Evolutionary conservation across 2,888 invertebrate genomes (phyloP).

Genomic region (Platerodrilus igneus): DNA sequence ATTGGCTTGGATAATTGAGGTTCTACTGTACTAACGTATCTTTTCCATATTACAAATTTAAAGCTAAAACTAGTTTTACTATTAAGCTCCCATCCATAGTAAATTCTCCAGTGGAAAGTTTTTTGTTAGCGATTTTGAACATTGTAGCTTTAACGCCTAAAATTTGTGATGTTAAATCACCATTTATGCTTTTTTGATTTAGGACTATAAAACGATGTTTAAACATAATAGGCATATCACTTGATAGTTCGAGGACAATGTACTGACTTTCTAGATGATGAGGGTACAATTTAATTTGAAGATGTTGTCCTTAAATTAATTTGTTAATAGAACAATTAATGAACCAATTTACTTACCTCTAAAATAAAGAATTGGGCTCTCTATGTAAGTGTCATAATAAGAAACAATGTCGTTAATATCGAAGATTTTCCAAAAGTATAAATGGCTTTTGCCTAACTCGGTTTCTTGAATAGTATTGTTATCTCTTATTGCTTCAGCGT

Average conservation of each 20-base stretch:
- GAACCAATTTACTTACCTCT: slow-evolving; percentile 20
- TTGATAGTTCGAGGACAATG: slow-evolving; percentile 34
- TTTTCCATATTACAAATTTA: too few relatives aligned
- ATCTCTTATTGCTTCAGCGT: slow-evolving; percentile 33
- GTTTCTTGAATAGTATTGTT: slow-evolving; percentile 37
- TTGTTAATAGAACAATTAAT: slow-evolving; percentile 1
- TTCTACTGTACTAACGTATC: too few relatives aligned
- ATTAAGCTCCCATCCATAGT: slow-evolving; percentile 49
- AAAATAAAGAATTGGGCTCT: slow-evolving; percentile 31
- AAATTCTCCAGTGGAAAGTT: slow-evolving; percentile 48
- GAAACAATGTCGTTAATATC: slow-evolving; percentile 33
- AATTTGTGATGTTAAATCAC: slow-evolving; percentile 34
- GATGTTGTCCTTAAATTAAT: slow-evolving; percentile 36
- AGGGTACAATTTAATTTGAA: slow-evolving; percentile 38
- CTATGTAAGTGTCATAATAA: slow-evolving; percentile 32
- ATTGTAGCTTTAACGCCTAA: slow-evolving; percentile 32
- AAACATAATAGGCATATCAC: slow-evolving; percentile 32
- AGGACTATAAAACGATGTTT: slow-evolving; percentile 43
- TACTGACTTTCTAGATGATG: slow-evolving; percentile 32
- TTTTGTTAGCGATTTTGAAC: slow-evolving; percentile 49
- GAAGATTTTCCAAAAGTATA: slow-evolving; percentile 41
- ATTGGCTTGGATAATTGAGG: too few relatives aligned
- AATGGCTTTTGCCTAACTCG: slow-evolving; percentile 34
- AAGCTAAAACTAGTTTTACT: slow-evolving; percentile 54
- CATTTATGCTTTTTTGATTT: slow-evolving; percentile 28